Evolutionary conservation across 2,888 invertebrate species (phyloP).

Genomic region (Ormyrus labotus): DNA sequence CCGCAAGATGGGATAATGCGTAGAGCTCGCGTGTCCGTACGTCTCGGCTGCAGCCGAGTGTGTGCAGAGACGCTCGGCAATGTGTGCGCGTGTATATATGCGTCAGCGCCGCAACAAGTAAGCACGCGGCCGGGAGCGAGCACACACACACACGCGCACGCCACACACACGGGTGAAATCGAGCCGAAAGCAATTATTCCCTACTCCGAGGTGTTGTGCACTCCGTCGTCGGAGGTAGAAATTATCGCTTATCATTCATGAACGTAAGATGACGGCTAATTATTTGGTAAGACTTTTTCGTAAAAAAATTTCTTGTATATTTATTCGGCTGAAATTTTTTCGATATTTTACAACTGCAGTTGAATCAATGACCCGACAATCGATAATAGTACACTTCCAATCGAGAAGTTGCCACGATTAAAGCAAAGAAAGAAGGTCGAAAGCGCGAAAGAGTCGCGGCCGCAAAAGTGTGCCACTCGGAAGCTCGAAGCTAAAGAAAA

Average conservation of each 20-base stretch:
- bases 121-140: constrained; percentile 49
- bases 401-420: too few relatives aligned
- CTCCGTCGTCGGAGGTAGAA: constrained; percentile 10
- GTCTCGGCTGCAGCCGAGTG: neutral
- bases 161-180: constrained; percentile 53
- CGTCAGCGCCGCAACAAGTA: constrained; percentile 59
- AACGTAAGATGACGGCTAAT: too few relatives aligned
- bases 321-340: too few relatives aligned
- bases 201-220: constrained; percentile 47
- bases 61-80: neutral
- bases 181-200: constrained; percentile 64
- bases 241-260: constrained; percentile 37
- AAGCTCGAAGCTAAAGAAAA: neutral
- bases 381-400: too few relatives aligned
- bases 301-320: too few relatives aligned
- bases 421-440: too few relatives aligned
- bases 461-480: neutral
- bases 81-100: neutral
- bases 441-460: neutral
- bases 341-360: too few relatives aligned
- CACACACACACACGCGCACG: constrained; percentile 42
- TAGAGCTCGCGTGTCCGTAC: neutral
- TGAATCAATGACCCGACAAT: too few relatives aligned
- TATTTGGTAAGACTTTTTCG: too few relatives aligned
- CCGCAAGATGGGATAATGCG: neutral